Evolutionary conservation across 2,888 invertebrate species (phyloP).

Genomic region (Fragum sueziense): DNA sequence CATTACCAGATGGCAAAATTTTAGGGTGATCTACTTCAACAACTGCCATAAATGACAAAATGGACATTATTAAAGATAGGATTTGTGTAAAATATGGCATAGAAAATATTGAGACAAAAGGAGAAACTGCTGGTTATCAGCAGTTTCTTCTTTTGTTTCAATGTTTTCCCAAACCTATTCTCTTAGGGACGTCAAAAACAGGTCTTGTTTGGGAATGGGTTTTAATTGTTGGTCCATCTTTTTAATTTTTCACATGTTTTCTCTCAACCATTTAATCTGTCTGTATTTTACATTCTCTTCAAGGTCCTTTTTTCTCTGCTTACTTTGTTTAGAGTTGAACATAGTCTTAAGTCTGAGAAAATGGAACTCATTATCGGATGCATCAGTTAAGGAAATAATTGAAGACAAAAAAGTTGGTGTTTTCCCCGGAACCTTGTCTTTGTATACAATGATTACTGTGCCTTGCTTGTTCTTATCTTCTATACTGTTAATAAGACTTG

Average conservation of each 20-base stretch:
- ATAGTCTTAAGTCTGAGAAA: not conserved
- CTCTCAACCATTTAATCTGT: not conserved
- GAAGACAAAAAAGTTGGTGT: not conserved
- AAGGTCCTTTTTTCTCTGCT: not conserved
- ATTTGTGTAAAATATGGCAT: too few species aligned
- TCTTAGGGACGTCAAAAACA: too few species aligned
- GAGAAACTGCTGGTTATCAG: not conserved
- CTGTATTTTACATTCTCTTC: not conserved
- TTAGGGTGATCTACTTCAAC: too few species aligned
- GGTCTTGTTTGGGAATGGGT: too few species aligned
- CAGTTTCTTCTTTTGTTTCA: conserved; percentile 1
- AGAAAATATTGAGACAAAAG: not conserved
- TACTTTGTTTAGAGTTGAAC: not conserved
- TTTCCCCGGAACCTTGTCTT: not conserved
- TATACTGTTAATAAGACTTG: not conserved
- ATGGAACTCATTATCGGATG: not conserved
- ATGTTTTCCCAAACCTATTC: too few species aligned
- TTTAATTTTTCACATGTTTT: not conserved
- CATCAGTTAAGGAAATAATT: not conserved
- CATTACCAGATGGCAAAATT: too few species aligned
- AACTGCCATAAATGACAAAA: too few species aligned
- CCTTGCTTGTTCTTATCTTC: not conserved
- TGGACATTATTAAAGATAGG: too few species aligned
- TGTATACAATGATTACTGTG: not conserved
- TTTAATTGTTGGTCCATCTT: not conserved